Conservation (phyloP, 2,797 vertebrate genomes). For the Onychomys arenicola region DNA sequence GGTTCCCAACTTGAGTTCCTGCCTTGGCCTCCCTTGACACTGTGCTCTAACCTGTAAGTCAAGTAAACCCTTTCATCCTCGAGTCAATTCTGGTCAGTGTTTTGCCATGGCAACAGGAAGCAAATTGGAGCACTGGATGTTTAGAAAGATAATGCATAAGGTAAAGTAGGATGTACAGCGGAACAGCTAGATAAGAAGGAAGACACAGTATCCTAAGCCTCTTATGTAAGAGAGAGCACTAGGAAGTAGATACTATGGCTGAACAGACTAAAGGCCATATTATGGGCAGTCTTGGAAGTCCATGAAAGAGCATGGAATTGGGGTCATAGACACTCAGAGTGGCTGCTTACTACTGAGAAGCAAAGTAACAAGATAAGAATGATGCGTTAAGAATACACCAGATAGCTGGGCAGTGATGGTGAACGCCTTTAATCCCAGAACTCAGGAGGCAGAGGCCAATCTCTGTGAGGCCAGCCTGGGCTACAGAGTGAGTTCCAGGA, state of each 20-base stretch:
- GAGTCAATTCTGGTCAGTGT: neutral
- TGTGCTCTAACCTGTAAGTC: neutral
- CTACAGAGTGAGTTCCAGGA: no score
- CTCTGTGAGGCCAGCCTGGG: no score
- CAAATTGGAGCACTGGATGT: neutral
- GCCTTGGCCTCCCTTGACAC: neutral
- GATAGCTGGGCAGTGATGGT: neutral
- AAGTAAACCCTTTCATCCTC: neutral
- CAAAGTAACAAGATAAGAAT: neutral
- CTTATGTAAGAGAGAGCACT: neutral
- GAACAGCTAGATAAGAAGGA: neutral
- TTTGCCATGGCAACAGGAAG: neutral
- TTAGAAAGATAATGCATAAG: neutral
- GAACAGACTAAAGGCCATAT: neutral
- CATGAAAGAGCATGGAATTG: neutral
- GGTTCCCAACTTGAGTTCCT: neutral
- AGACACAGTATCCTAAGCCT: neutral
- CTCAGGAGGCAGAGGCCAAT: no score
- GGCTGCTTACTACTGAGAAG: neutral
- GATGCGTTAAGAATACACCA: constrained; percentile 17
- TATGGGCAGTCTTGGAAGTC: neutral
- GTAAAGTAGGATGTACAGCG: neutral
- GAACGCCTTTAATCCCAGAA: no score
- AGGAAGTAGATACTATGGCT: neutral
- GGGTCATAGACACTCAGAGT: neutral